Conservation (phyloP, 1,140 invertebrate species). For the Acromyrmex heyeri region DNA sequence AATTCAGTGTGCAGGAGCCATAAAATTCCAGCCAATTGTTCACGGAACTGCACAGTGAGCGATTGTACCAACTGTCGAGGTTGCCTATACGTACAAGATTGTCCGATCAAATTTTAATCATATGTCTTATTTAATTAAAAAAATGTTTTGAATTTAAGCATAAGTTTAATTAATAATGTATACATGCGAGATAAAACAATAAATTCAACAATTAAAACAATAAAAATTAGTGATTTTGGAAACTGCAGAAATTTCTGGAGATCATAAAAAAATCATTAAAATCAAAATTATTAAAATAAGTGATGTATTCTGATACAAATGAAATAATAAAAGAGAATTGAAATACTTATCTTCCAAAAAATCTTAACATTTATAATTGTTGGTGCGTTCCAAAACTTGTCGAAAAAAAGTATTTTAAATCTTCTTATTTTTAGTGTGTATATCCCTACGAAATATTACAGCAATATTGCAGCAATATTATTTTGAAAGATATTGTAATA, state of each 20-base stretch:
- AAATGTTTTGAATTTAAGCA: neutral
- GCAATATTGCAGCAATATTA: too few relatives aligned
- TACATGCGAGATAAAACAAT: neutral
- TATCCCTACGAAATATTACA: neutral
- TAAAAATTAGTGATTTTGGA: neutral
- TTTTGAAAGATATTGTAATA: too few relatives aligned
- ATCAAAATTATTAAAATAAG: neutral
- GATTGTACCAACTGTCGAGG: constrained; percentile 11
- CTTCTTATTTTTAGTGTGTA: neutral
- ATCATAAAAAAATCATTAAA: neutral
- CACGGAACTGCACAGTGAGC: neutral
- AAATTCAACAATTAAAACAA: neutral
- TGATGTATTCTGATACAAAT: too few relatives aligned
- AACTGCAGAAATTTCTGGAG: neutral
- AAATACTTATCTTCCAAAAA: neutral
- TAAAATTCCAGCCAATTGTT: neutral
- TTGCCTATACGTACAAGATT: neutral
- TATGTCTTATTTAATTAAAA: neutral
- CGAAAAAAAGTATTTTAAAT: neutral
- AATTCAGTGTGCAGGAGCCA: too few relatives aligned
- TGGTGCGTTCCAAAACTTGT: neutral
- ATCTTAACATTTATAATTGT: neutral
- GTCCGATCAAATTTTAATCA: neutral
- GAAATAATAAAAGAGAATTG: neutral
- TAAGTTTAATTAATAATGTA: neutral